phyloP scores from a whole-genome alignment of 2,113 vertebrate genomes.

The Cranoglanis bouderius region DNA sequence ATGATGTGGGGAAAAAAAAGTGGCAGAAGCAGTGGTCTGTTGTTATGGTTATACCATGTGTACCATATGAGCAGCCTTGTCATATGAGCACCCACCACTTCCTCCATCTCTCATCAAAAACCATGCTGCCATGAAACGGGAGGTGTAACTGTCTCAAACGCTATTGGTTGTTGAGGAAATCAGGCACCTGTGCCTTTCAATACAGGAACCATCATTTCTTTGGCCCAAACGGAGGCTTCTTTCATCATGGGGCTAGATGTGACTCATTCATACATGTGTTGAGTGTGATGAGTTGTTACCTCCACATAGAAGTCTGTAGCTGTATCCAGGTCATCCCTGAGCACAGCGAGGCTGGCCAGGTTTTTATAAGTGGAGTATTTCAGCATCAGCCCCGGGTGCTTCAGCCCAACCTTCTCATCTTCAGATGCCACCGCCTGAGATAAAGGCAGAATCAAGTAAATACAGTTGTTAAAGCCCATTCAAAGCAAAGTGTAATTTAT shows the following conservation, averaged over 20 bases:
- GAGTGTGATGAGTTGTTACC: conserved; percentile 67
- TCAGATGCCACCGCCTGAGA: conserved; percentile 85
- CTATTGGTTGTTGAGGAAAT: background rate
- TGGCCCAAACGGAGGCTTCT: background rate
- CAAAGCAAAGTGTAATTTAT: background rate
- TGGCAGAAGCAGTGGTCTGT: background rate
- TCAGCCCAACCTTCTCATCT: conserved; percentile 89
- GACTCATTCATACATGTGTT: background rate
- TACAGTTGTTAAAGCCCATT: background rate
- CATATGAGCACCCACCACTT: background rate
- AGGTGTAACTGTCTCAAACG: background rate
- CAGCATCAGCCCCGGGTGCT: conserved; percentile 93
- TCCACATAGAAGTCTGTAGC: conserved; percentile 96
- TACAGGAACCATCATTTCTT: background rate
- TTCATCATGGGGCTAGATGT: background rate
- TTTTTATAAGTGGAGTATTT: conserved; percentile 99
- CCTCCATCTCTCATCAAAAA: background rate
- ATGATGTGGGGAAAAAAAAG: too few relatives aligned
- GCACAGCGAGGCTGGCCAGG: conserved; percentile 86
- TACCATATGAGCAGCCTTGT: background rate
- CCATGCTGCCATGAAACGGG: background rate
- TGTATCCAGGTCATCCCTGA: conserved; percentile 84
- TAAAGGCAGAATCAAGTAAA: conserved; percentile 35
- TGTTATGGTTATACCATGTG: background rate
- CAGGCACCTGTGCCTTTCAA: background rate